Evolutionary conservation across 2,797 vertebrate genomes (phyloP), one percentile per base, ranked within the genome.

Genomic region (Sebastes reedi): DNA sequence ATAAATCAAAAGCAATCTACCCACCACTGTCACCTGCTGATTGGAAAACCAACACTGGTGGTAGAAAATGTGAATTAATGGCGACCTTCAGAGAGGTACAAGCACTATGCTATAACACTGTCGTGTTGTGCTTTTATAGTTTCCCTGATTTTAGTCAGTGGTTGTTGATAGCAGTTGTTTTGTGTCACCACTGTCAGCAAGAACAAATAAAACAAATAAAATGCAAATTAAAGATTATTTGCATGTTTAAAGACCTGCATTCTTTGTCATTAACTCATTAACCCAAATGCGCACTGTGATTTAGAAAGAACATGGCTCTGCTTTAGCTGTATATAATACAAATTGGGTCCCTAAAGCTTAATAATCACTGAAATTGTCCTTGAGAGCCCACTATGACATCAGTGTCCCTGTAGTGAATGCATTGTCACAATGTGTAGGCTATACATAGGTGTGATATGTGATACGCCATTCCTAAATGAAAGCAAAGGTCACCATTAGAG

Each of bases 1-100:
- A 91, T 92, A 91, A 91, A 93, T 91, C 87, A 90, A 87, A 89
- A 73, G 58, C 84, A 90, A 86, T 89, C 75, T 81, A 89, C 77
- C 85, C 75, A 82, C 79, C 39, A 56, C 79, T 88, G 86, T 87
- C 81, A 90, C 77, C 82, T 73, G 65, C 80, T 90, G 88, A 91
- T 92, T 91, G 83, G 84, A 91, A 91, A 92, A 83, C 85, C 86
- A 87, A 88, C 87, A 88, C 65, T 82, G 83, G 72, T 77, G 89
- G 62, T 70, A 68, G 80, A 80, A 80, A 82, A 87, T 87, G 79
- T 83, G 83, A 87, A 89, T 90, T 89, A 88, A 81, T 81, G 73
- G 67, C 14, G 72, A 89, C 85, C 90, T 89, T 88, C 83, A 85
- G 70, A 8, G 39, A 76, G 52, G 27, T 42, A 79, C 67, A 65